phyloP scores from a whole-genome alignment of 2,797 vertebrate species.

The Xyrichtys novacula region DNA sequence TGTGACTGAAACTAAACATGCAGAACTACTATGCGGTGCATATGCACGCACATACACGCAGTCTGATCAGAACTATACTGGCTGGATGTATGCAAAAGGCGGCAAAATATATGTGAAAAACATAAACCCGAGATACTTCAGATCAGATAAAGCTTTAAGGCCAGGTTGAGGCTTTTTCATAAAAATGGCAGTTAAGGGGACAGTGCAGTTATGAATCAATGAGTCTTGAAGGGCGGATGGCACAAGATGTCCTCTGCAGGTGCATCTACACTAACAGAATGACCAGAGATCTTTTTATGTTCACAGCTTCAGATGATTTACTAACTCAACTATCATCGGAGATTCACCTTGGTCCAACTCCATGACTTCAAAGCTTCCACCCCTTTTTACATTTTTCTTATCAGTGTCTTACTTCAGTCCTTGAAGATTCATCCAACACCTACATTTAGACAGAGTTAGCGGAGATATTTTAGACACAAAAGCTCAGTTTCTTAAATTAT shows the following conservation, averaged over 20 bases:
- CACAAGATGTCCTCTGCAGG: constrained; percentile 3
- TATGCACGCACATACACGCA: neutral
- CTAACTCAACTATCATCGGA: constrained; percentile 1
- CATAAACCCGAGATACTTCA: constrained; percentile 14
- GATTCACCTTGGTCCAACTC: constrained; percentile 1
- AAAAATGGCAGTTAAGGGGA: constrained; percentile 18
- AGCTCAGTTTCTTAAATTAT: no score
- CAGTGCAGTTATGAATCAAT: constrained; percentile 27
- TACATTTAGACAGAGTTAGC: no score
- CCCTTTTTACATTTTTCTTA: neutral
- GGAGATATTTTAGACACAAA: no score
- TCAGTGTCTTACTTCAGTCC: no score
- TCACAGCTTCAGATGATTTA: constrained; percentile 28
- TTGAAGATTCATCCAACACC: no score
- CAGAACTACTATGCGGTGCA: neutral
- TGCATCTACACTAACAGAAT: constrained; percentile 18
- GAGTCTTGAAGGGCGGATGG: constrained; percentile 37
- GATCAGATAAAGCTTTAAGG: neutral
- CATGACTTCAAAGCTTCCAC: neutral
- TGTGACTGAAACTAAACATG: neutral
- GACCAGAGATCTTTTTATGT: constrained; percentile 3
- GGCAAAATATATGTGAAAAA: neutral
- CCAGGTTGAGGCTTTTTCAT: constrained; percentile 20
- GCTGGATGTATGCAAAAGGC: neutral
- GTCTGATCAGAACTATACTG: neutral